Evolutionary conservation across 2,888 invertebrate species (phyloP).

Genomic region (Thysanoteuthis rhombus): DNA sequence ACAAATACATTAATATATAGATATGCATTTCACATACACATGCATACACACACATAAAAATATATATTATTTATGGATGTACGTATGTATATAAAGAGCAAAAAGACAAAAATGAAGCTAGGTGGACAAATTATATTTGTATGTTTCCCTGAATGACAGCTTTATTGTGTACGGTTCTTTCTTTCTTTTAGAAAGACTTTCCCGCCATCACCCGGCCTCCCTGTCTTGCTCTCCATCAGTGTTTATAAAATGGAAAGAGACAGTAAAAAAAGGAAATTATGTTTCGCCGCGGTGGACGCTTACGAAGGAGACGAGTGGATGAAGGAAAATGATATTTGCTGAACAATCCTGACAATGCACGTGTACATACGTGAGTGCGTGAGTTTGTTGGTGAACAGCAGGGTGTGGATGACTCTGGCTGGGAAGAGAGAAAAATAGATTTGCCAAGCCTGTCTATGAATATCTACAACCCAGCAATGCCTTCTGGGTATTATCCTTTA

Average conservation of each 20-base stretch:
- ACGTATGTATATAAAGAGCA: no score
- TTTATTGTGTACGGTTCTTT: not conserved
- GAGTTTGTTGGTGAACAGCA: not conserved
- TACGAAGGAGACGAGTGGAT: not conserved
- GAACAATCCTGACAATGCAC: not conserved
- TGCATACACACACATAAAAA: no score
- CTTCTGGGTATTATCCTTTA: not conserved
- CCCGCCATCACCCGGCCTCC: not conserved
- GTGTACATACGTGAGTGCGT: not conserved
- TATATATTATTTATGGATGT: no score
- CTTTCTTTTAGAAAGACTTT: not conserved
- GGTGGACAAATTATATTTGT: not conserved
- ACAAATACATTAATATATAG: no score
- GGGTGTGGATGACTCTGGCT: not conserved
- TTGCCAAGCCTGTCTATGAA: not conserved
- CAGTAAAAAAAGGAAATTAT: not conserved
- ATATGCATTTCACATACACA: no score
- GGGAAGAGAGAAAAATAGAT: not conserved
- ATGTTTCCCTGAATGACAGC: not conserved
- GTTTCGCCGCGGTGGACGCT: not conserved
- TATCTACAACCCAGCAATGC: not conserved
- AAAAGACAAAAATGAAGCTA: not conserved
- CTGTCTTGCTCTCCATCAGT: not conserved
- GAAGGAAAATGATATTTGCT: not conserved
- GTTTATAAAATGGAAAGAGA: not conserved